Percentiles rank a stretch among this genome's conserved stretches.
These are phyloP conservation scores for Anthophora plumipes DNA, from an alignment of 2,888 invertebrate genomes.

Conservation along the genomic window DNA sequence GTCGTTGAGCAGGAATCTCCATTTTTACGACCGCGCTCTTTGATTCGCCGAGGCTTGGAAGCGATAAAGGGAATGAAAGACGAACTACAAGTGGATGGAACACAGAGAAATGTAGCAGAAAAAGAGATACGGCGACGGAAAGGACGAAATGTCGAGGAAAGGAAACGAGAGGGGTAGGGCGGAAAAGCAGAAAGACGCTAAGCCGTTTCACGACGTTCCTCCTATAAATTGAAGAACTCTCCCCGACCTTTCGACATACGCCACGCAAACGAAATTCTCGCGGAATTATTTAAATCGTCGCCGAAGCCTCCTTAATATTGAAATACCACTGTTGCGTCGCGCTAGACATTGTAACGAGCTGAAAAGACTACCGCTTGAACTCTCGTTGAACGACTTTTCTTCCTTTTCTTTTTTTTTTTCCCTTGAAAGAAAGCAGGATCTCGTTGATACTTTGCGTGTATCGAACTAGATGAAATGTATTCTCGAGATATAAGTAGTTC, in stretches of 20 bases:
- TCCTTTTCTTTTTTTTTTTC: not conserved
- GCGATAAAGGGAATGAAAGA: constrained; percentile 65
- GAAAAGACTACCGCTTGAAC: not conserved
- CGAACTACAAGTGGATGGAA: constrained; percentile 52
- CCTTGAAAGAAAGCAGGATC: not conserved
- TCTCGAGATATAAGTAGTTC: too few relatives aligned
- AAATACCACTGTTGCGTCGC: constrained; percentile 63
- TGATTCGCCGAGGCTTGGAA: constrained; percentile 33
- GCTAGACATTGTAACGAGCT: constrained; percentile 18
- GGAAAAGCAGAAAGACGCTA: constrained; percentile 36
- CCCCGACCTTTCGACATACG: constrained; percentile 70
- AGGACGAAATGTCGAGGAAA: not conserved
- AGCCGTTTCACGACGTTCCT: constrained; percentile 73
- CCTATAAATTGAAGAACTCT: constrained; percentile 80
- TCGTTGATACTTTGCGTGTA: too few relatives aligned
- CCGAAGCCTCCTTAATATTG: constrained; percentile 79
- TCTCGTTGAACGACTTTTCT: not conserved
- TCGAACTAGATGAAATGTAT: not conserved
- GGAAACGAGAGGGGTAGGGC: constrained; percentile 24
- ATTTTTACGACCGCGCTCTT: constrained; percentile 64
- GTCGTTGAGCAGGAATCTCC: constrained; percentile 65
- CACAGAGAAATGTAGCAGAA: constrained; percentile 59
- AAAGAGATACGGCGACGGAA: constrained; percentile 35
- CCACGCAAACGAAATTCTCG: constrained; percentile 64
- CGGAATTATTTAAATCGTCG: constrained; percentile 79